Base-by-base conservation (phyloP, 1,140 invertebrate genomes). In the Heliconius melpomene region DNA sequence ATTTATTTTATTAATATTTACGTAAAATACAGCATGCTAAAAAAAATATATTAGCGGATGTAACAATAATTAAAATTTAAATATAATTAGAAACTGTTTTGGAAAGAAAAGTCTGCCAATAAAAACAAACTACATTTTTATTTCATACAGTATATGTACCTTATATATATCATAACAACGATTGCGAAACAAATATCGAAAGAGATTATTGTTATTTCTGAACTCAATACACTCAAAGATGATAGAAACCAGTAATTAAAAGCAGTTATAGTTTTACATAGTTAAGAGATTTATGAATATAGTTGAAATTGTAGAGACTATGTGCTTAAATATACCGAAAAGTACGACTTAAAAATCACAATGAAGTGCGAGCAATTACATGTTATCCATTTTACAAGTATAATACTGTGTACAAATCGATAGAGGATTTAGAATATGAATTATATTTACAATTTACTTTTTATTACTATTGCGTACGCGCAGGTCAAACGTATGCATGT, bases 381-480 rank as follows among this genome's bases (percentile, higher is more conserved):
- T 66, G 13, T 11, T 29, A 66, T 66, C 23, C 60, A 66, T 66
- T 66, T 66, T 26, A 66, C 60, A 29, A 13, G 3, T 66, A 29
- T 29, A 66, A 26, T 29, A 57, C 54, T 18, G 2, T 66, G 26
- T 16, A 29, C 54, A 57, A 57, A 23, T 1, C 13, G n/a, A n/a
- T 1, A 29, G 1, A 13, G 5, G 13, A 66, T 66, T 66, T 66
- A 66, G 60, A 66, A 66, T 26, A 66, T 66, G 26, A 66, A 66
- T 66, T 66, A 66, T 66, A 66, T 66, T 29, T 16, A 29, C 60
- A 66, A 66, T 66, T 66, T 29, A 29, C 13, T 66, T 66, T 66
- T 66, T 66, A 66, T 29, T 66, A 66, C 11, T 66, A 66, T 66
- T 66, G 60, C 60, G 60, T 16, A 66, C 26, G 23, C 60, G 60